Percentiles rank a stretch among this genome's conserved stretches.
phyloP scores from a whole-genome alignment of 2,797 vertebrate genomes.

The Chelmon rostratus region DNA sequence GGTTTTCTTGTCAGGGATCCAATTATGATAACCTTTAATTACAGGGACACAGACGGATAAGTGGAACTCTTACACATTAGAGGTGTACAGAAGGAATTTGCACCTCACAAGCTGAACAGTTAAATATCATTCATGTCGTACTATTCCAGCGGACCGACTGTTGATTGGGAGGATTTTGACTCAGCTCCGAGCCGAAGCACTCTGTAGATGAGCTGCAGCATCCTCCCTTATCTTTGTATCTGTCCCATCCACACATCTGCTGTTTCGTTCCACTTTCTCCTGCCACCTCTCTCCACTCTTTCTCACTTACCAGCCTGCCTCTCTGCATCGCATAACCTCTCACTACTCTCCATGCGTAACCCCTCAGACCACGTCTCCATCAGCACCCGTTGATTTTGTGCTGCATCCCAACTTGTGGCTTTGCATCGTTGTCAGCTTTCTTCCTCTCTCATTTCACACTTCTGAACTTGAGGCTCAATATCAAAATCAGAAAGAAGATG shows the following conservation, averaged over 20 bases:
- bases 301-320: conserved; percentile 32
- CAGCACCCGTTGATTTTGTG: conserved; percentile 34
- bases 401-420: conserved; percentile 15
- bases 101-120: conserved; percentile 59
- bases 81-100: conserved; percentile 32
- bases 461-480: conserved; percentile 16
- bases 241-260: conserved; percentile 37
- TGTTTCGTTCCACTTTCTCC: conserved; percentile 52
- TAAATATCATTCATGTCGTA: conserved; percentile 68
- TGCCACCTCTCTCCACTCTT: conserved; percentile 12
- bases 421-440: conserved; percentile 34
- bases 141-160: conserved; percentile 46
- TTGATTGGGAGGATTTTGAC: conserved; percentile 74
- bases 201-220: conserved; percentile 45
- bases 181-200: conserved; percentile 52
- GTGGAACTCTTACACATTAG: conserved; percentile 28
- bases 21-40: conserved; percentile 53
- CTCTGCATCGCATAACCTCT: conserved; percentile 27
- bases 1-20: conserved; percentile 41
- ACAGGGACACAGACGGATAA: conserved; percentile 13
- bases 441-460: conserved; percentile 21
- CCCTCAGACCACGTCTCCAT: conserved; percentile 51
- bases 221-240: conserved; percentile 29
- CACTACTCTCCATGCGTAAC: conserved; percentile 36
- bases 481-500: conserved; percentile 33